phyloP scores from a whole-genome alignment of 1,140 invertebrate species.

The Mactra quadrangularis region DNA sequence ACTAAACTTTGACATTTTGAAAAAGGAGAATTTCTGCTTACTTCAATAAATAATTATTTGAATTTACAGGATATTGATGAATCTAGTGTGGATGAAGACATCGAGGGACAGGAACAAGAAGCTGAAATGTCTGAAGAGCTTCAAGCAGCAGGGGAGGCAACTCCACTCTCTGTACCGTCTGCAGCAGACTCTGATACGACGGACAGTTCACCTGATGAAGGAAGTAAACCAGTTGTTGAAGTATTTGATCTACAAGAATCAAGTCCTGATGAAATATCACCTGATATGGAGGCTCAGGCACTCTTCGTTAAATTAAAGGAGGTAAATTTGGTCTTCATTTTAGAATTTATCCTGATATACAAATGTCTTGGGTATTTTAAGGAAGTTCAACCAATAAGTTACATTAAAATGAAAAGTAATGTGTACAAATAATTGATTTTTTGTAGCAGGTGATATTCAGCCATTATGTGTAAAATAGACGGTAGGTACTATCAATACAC shows the following conservation, averaged over 20 bases:
- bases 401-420: too few species aligned
- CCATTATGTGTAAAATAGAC: too few species aligned
- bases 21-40: too few species aligned
- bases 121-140: slow-evolving; percentile 62
- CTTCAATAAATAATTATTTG: too few species aligned
- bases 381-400: too few species aligned
- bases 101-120: slow-evolving; percentile 36
- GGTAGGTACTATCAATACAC: too few species aligned
- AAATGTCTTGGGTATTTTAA: too few species aligned
- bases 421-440: too few species aligned
- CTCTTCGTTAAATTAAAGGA: slow-evolving; percentile 87
- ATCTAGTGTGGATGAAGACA: slow-evolving; percentile 57
- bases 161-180: slow-evolving; percentile 71
- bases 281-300: slow-evolving; percentile 77
- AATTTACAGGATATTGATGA: slow-evolving; percentile 66
- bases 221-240: slow-evolving; percentile 64
- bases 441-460: too few species aligned
- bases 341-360: too few species aligned
- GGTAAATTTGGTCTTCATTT: too few species aligned
- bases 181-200: slow-evolving; percentile 60
- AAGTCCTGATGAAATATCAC: slow-evolving; percentile 72
- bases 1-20: too few species aligned
- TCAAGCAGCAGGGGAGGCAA: slow-evolving; percentile 72
- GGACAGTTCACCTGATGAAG: slow-evolving; percentile 72
- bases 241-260: slow-evolving; percentile 72